Evolutionary conservation across 2,797 vertebrate genomes (phyloP).

Genomic region (Uromys caudimaculatus): DNA sequence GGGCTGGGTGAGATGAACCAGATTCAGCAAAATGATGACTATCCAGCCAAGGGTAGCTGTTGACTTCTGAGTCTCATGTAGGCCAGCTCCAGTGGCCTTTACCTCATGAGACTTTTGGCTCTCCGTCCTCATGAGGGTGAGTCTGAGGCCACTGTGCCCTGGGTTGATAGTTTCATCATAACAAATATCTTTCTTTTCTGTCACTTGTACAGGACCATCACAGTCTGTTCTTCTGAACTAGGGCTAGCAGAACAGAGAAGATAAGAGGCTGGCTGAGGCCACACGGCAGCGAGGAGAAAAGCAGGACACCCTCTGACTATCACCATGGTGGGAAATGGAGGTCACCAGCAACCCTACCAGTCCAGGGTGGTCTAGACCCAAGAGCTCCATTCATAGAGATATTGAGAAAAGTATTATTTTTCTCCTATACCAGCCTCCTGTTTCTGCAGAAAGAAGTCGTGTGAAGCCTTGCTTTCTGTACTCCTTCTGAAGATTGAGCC

Average conservation of each 20-base stretch:
- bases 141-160: background rate
- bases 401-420: background rate
- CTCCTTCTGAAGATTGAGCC: background rate
- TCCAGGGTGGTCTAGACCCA: background rate
- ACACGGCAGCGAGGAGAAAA: background rate
- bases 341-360: background rate
- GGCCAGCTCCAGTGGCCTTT: background rate
- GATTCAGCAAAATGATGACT: accelerated
- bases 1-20: background rate
- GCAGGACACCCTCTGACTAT: background rate
- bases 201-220: background rate
- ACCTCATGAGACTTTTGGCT: background rate
- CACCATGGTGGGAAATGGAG: background rate
- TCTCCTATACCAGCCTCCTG: background rate
- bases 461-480: background rate
- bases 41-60: background rate
- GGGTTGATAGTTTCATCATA: background rate
- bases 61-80: background rate
- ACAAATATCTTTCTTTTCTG: background rate
- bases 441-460: background rate
- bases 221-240: background rate
- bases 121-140: background rate
- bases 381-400: background rate
- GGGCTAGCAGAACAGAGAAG: background rate
- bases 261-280: background rate